Evolutionary conservation across 1,140 invertebrate genomes (phyloP), one percentile per base, ranked within the genome.

Genomic region (Drosophila nigromelanica): DNA sequence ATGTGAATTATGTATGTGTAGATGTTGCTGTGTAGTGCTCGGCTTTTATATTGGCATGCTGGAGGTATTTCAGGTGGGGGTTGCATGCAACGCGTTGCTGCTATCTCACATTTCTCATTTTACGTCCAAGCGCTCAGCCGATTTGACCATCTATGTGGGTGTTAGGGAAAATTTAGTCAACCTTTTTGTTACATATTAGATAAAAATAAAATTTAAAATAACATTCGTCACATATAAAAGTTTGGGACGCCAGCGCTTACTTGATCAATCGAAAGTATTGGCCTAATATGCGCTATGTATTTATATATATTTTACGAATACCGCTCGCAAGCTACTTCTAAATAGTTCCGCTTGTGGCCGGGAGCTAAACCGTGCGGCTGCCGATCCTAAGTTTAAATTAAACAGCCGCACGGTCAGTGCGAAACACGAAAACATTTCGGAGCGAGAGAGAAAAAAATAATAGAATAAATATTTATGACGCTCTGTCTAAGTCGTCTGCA

Each of bases 391-490:
- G 51, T 73, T 69, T 52, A 73, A 73, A 73, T 70, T 62, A 50
- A 74, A 69, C 66, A 74, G 71, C 45, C 64, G 30, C 27, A 18
- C 64, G 52, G 35, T 42, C 48, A 56, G 52, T 56, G 68, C 68
- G 69, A 80, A 90, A 86, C 75, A 74, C 80, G 76, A 87, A 89
- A 82, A 73, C 75, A 77, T 80, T 83, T 83, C 45, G 68, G 67
- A 72, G 61, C 45, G 45, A 63, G 48, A 68, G 18, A 18, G 2
- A 79, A 6, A 66, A 37, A 42, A 37, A 69, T 71, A 62, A 59
- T 68, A 51, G 76, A 80, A 90, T 77, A 79, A 70, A 87, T 89
- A 89, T 89, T 89, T 87, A 89, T 89, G 79, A 89, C 83, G 79
- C 79, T 83, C 66, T 69, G 59, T 79, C 76, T 80, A 78, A 61